Evolutionary conservation across 1,140 invertebrate genomes (phyloP).

Genomic region (Apis cerana): DNA sequence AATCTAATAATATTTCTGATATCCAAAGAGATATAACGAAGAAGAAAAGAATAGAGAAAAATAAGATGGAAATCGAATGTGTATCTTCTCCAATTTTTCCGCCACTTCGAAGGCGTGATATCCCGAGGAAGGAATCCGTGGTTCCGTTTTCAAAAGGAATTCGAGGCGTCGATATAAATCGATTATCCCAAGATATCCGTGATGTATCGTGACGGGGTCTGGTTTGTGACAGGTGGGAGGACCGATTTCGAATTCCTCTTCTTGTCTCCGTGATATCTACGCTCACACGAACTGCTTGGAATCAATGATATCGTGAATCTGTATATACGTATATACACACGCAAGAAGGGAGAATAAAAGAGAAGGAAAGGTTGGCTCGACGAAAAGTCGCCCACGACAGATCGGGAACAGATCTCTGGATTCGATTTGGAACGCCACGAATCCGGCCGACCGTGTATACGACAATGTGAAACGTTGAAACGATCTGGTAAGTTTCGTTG

Average conservation of each 20-base stretch:
- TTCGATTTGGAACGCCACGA: slow-evolving; percentile 57
- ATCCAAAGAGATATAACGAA: not conserved
- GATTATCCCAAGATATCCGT: slow-evolving; percentile 62
- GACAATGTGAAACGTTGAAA: slow-evolving; percentile 22
- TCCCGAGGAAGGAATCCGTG: not conserved
- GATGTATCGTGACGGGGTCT: slow-evolving; percentile 55
- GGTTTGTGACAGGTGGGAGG: slow-evolving; percentile 59
- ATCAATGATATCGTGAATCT: not conserved
- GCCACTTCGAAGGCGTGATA: slow-evolving; percentile 28
- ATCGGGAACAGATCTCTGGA: slow-evolving; percentile 60
- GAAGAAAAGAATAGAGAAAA: not conserved
- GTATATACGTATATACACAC: not conserved
- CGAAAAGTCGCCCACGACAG: slow-evolving; percentile 59
- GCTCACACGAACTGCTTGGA: not conserved
- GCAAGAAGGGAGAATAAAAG: not conserved
- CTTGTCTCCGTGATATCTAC: slow-evolving; percentile 48
- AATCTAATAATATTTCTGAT: slow-evolving; percentile 11
- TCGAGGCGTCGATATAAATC: slow-evolving; percentile 60
- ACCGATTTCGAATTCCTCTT: slow-evolving; percentile 58
- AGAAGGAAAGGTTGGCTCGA: slow-evolving; percentile 4
- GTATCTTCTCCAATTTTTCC: slow-evolving; percentile 1
- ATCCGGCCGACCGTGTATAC: slow-evolving; percentile 49
- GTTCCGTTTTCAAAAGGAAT: slow-evolving; percentile 42
- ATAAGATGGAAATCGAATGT: not conserved
- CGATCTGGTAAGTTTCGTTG: slow-evolving; percentile 33